Conservation (phyloP, 2,113 vertebrate genomes). For the Saccopteryx leptura region DNA sequence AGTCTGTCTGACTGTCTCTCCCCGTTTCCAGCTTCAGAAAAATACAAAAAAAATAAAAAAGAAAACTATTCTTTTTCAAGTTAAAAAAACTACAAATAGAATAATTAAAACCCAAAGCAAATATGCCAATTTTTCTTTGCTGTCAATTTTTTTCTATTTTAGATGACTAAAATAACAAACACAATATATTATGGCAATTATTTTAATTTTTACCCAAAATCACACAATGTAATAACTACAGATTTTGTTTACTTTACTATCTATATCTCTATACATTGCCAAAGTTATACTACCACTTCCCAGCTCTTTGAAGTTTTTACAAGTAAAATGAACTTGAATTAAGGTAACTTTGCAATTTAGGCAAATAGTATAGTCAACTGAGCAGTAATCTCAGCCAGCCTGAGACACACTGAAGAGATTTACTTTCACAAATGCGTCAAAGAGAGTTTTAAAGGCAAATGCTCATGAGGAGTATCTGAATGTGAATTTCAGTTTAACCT, state of each 20-base stretch:
- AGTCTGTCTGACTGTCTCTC: no score
- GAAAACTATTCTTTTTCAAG: constrained; percentile 32
- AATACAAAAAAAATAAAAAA: no score
- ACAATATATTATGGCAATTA: neutral
- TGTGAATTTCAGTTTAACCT: constrained; percentile 35
- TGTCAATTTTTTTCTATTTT: constrained; percentile 33
- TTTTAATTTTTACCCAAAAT: neutral
- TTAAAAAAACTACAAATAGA: constrained; percentile 34
- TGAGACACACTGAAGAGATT: neutral
- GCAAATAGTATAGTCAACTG: neutral
- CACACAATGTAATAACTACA: neutral
- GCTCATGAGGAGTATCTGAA: neutral
- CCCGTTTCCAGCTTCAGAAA: no score
- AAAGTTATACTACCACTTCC: neutral
- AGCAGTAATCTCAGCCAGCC: neutral
- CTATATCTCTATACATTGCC: neutral
- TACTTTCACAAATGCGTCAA: neutral
- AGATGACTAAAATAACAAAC: constrained; percentile 48
- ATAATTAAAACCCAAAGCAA: constrained; percentile 20
- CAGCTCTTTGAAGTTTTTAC: constrained; percentile 15
- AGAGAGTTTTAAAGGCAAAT: constrained; percentile 38
- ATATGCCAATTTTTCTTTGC: neutral
- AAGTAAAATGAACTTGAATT: constrained; percentile 41
- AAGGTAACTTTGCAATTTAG: constrained; percentile 24
- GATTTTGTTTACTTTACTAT: neutral